Evolutionary conservation across 2,888 invertebrate species (phyloP).

Genomic region (Himalopsyche tibetana): DNA sequence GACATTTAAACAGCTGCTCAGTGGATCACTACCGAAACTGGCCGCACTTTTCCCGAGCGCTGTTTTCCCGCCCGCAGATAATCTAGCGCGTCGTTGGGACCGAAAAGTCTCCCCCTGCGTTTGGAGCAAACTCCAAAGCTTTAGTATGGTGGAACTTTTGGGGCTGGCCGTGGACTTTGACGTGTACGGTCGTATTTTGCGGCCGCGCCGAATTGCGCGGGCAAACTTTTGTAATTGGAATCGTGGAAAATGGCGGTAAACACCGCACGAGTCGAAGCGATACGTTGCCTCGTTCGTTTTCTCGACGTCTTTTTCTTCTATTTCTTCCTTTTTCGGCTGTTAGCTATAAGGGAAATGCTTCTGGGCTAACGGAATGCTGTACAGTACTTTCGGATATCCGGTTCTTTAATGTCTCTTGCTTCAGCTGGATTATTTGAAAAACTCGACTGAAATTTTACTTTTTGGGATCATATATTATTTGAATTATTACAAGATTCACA

Average conservation of each 20-base stretch:
- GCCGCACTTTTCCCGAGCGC: constrained; percentile 32
- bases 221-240: constrained; percentile 65
- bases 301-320: constrained; percentile 28
- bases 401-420: constrained; percentile 36
- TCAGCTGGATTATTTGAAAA: constrained; percentile 13
- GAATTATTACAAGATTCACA: background rate
- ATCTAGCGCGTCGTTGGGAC: background rate
- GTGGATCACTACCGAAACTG: constrained; percentile 38
- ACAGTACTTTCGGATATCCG: constrained; percentile 42
- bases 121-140: background rate
- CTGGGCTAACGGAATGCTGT: constrained; percentile 31
- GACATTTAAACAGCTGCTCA: constrained; percentile 42
- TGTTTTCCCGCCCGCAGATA: constrained; percentile 32
- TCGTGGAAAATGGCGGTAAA: constrained; percentile 61
- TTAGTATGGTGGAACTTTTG: constrained; percentile 34
- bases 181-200: constrained; percentile 60
- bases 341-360: constrained; percentile 31
- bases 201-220: constrained; percentile 57
- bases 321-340: constrained; percentile 35
- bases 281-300: constrained; percentile 32
- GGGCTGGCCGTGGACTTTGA: constrained; percentile 59
- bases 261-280: constrained; percentile 47
- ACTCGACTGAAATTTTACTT: constrained; percentile 19
- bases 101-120: background rate
- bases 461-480: background rate